Evolutionary conservation across 2,113 vertebrate species (phyloP).

Genomic region (Romanogobio albipinnatus): DNA sequence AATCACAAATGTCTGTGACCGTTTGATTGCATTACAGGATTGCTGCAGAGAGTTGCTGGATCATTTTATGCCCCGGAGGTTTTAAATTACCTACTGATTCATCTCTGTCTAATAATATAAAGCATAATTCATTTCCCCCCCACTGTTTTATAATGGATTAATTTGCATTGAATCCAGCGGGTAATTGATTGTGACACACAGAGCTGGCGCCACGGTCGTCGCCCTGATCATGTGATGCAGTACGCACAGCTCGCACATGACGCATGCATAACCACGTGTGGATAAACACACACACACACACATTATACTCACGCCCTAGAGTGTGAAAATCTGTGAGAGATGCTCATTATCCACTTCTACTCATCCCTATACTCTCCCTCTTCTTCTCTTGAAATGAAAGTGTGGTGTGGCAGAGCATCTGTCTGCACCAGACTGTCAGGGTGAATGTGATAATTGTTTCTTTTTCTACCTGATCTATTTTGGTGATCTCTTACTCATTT

Average conservation of each 20-base stretch:
- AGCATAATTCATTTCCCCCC: slow-evolving; percentile 14
- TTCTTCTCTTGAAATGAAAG: slow-evolving; percentile 46
- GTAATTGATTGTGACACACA: slow-evolving; percentile 42
- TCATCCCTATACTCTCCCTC: slow-evolving; percentile 4
- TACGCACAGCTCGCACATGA: slow-evolving; percentile 3
- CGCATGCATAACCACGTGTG: slow-evolving; percentile 8
- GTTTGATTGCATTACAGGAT: slow-evolving; percentile 18
- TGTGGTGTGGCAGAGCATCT: slow-evolving; percentile 42
- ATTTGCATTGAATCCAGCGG: slow-evolving; percentile 21
- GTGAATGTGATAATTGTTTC: slow-evolving; percentile 70
- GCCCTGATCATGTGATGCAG: neutral
- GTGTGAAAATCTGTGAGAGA: slow-evolving; percentile 47
- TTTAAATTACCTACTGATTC: slow-evolving; percentile 23
- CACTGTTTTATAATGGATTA: slow-evolving; percentile 27
- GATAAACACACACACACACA: slow-evolving; percentile 23
- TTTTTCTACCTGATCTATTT: slow-evolving; percentile 66
- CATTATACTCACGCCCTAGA: neutral
- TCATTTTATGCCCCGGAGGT: neutral
- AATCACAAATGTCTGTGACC: neutral
- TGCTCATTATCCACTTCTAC: slow-evolving; percentile 47
- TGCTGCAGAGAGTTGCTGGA: slow-evolving; percentile 5
- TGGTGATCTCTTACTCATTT: slow-evolving; percentile 28
- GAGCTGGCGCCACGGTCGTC: neutral
- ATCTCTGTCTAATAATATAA: slow-evolving; percentile 16
- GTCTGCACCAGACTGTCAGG: slow-evolving; percentile 39